phyloP scores from a whole-genome alignment of 2,797 vertebrate genomes.

The Halcyon badia region DNA sequence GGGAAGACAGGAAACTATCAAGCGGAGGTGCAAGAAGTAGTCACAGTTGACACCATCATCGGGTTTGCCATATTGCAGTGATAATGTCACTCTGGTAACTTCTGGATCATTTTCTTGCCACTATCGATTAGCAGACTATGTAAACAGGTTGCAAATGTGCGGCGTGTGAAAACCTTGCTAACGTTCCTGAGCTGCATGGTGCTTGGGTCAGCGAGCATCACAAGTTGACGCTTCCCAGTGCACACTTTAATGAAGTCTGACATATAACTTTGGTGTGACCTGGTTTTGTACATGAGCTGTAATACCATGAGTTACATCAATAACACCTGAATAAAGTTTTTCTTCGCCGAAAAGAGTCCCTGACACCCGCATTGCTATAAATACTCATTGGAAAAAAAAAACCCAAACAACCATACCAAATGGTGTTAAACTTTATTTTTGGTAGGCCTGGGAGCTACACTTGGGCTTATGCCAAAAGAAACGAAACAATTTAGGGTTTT shows the following conservation, averaged over 20 bases:
- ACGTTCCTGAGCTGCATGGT: background rate
- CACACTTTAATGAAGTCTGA: constrained; percentile 20
- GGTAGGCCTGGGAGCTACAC: background rate
- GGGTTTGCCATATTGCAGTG: background rate
- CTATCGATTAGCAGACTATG: background rate
- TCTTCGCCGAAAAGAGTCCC: background rate
- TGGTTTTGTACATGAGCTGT: constrained; percentile 7
- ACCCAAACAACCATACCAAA: background rate
- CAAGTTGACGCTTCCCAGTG: background rate
- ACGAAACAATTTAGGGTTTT: background rate
- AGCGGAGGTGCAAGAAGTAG: background rate
- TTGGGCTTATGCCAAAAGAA: background rate
- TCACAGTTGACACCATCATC: accelerated
- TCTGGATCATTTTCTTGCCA: background rate
- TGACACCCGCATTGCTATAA: background rate
- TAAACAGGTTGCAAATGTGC: background rate
- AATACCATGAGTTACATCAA: background rate
- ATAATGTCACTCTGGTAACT: background rate
- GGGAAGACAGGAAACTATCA: background rate
- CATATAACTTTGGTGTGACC: background rate
- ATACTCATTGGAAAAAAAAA: background rate
- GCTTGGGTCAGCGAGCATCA: background rate
- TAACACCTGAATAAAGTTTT: background rate
- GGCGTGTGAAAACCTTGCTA: background rate
- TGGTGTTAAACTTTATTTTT: background rate